phyloP scores from a whole-genome alignment of 2,888 invertebrate genomes.

The Apodemia duryi region DNA sequence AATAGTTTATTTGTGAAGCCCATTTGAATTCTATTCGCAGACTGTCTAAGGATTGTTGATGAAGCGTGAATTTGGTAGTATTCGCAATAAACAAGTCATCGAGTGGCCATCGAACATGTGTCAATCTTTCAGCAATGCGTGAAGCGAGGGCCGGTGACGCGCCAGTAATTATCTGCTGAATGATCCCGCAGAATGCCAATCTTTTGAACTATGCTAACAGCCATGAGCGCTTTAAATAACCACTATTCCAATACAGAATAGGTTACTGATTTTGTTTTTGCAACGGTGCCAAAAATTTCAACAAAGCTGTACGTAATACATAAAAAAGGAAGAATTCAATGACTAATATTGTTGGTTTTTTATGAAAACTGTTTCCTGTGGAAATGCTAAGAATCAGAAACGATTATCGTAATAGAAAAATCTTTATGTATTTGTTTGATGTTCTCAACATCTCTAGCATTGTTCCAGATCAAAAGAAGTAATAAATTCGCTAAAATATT shows the following conservation, averaged over 20 bases:
- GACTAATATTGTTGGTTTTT: constrained; percentile 1
- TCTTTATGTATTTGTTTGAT: constrained; percentile 60
- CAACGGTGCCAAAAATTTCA: neutral
- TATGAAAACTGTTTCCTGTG: neutral
- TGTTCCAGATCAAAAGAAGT: constrained; percentile 63
- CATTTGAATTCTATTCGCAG: neutral
- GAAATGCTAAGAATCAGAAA: neutral
- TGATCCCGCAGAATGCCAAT: constrained; percentile 39
- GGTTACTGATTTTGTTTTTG: neutral
- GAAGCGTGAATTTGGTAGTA: constrained; percentile 42
- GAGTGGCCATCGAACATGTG: constrained; percentile 44
- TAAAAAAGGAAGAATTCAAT: constrained; percentile 1
- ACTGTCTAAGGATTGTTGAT: constrained; percentile 27
- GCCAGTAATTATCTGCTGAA: constrained; percentile 59
- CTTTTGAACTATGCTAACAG: constrained; percentile 33
- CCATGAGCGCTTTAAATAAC: constrained; percentile 32
- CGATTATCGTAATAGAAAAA: constrained; percentile 4
- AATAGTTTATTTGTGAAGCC: too few relatives aligned
- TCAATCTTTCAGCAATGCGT: constrained; percentile 63
- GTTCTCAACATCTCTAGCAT: constrained; percentile 56
- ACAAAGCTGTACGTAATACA: constrained; percentile 3
- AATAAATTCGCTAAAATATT: constrained; percentile 69
- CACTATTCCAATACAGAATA: constrained; percentile 30
- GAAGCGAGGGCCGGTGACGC: constrained; percentile 44
- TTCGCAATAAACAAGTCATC: constrained; percentile 64